A percentile compares a stretch with the other conserved stretches of the same genome.
Conservation (phyloP, 2,113 vertebrate species). For the Isichthys henryi region DNA sequence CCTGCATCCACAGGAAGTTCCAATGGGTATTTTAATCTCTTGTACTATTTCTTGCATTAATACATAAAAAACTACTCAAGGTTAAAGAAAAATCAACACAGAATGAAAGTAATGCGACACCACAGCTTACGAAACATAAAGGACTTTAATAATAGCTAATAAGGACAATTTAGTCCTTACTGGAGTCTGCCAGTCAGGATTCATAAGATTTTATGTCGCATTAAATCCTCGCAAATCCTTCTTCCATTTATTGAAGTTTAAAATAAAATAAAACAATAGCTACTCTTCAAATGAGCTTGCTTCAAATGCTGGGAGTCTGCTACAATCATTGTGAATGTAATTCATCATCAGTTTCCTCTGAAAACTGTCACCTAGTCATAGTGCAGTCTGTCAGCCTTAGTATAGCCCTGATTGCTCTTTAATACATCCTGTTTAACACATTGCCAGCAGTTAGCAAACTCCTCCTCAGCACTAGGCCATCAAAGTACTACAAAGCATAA, state of each 20-base stretch:
- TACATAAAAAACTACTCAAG: not conserved
- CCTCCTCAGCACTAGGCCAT: not conserved
- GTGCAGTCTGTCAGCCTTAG: not conserved
- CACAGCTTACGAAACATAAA: not conserved
- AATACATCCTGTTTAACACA: not conserved
- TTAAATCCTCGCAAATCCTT: not conserved
- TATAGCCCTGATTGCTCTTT: not conserved
- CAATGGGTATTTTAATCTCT: not conserved
- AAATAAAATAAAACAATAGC: not conserved
- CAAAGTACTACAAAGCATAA: not conserved
- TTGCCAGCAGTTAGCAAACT: not conserved
- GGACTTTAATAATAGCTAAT: slow-evolving; percentile 1
- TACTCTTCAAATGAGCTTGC: not conserved
- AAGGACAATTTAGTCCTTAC: not conserved
- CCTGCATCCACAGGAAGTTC: not conserved
- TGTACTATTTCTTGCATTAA: not conserved
- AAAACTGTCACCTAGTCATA: not conserved
- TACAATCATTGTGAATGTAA: not conserved
- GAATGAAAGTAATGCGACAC: not conserved
- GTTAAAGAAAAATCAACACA: slow-evolving; percentile 1
- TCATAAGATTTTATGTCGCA: not conserved
- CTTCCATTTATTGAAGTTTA: slow-evolving; percentile 1
- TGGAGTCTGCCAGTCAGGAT: not conserved
- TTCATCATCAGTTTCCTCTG: not conserved
- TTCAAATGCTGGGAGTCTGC: not conserved